phyloP scores from a whole-genome alignment of 2,113 vertebrate genomes.

The Poeciliopsis retropinna region DNA sequence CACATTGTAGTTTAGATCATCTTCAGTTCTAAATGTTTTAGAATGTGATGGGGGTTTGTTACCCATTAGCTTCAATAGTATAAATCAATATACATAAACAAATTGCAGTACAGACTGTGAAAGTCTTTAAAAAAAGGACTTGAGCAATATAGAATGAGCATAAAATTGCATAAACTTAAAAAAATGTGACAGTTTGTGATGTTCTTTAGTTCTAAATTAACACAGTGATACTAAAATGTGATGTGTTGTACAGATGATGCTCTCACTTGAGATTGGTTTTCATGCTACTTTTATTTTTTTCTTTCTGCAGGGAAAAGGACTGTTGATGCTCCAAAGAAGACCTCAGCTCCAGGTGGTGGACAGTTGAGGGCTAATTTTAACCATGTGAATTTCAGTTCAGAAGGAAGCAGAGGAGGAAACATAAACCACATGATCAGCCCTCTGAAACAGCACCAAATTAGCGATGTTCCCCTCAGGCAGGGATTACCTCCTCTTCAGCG shows the following conservation, averaged over 20 bases:
- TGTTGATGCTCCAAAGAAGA: slow-evolving; percentile 15
- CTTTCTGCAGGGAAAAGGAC: slow-evolving; percentile 39
- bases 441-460: slow-evolving; percentile 46
- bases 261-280: fast-evolving
- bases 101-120: no score
- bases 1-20: no score
- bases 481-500: slow-evolving; percentile 64
- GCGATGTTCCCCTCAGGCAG: slow-evolving; percentile 65
- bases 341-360: slow-evolving; percentile 26
- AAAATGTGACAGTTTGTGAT: not conserved
- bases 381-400: slow-evolving; percentile 29
- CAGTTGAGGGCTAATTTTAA: slow-evolving; percentile 36
- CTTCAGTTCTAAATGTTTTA: no score
- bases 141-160: no score
- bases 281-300: not conserved
- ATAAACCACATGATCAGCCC: slow-evolving; percentile 51
- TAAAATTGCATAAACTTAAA: no score
- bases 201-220: not conserved
- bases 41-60: no score
- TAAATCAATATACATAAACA: no score
- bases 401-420: slow-evolving; percentile 32
- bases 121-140: no score
- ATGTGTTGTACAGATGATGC: not conserved
- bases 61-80: no score
- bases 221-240: not conserved